Evolutionary conservation across 1,140 invertebrate genomes (phyloP), one percentile per base, ranked within the genome.

Genomic region (Ceratina japonica): DNA sequence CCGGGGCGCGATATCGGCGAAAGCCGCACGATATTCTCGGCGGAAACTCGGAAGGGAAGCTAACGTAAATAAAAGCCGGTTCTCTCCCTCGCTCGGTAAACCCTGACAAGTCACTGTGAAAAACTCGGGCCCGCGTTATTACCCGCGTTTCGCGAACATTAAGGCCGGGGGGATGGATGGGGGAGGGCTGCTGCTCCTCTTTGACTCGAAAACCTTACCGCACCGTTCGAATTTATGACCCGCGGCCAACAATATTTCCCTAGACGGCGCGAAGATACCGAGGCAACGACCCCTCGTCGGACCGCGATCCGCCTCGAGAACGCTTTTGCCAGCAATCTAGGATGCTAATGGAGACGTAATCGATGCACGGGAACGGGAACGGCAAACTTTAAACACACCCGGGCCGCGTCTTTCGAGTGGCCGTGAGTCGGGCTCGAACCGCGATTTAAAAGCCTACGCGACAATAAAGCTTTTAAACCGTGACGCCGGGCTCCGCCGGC

Each of bases 91-190:
- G 10, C 64, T 51, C 8, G 51, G 51, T 69, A 54, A 69, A 69
- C 24, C 27, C 24, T 69, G 66, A 69, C 66, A 69, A 54, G 66
- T 54, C 66, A 69, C 66, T 24, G 66, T 69, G 66, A 69, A 69
- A 56, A 70, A 70, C 56, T 27, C 66, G 3, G 51, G 51, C 51
- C n/a, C 51, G 22, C 66, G 66, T 69, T 69, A 69, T 69, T 69
- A 54, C 51, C 22, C 66, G 66, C 49, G 49, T 69, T 54, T 69
- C 66, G 22, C 12, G 51, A 7, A 12, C 66, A 69, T 69, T 69
- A 68, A 68, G 65, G 51, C 27, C 49, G 49, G 22, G 44, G 18
- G 8, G 13, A 16, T 7, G 37, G 54, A 13, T 1, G 3, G n/a
- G 10, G 37, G 54, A 13, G 15, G 3, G n/a, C n/a, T n/a, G n/a